Evolutionary conservation across 1,140 invertebrate genomes (phyloP).

Genomic region (Drusus annulatus): DNA sequence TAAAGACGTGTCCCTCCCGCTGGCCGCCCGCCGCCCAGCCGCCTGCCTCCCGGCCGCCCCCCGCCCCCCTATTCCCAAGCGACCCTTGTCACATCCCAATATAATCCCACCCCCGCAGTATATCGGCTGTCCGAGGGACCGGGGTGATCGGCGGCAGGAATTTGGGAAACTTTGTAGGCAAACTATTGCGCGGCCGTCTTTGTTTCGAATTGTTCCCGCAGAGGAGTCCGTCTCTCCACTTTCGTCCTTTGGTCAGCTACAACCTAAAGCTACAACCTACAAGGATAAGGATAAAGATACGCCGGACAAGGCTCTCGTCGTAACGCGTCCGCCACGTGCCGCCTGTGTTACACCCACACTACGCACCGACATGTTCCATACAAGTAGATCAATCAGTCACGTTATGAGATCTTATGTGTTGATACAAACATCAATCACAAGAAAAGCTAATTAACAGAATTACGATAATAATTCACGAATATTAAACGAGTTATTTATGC

Average conservation of each 20-base stretch:
- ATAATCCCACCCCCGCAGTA: conserved; percentile 56
- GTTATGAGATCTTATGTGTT: no score
- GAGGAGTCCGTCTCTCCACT: not conserved
- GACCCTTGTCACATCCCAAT: conserved; percentile 62
- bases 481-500: no score
- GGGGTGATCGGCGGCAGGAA: conserved; percentile 26
- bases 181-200: conserved; percentile 61
- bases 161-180: conserved; percentile 16
- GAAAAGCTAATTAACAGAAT: no score
- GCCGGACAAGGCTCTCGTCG: not conserved
- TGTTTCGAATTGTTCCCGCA: conserved; percentile 61
- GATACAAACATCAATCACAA: no score
- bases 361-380: no score
- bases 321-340: no score
- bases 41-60: conserved; percentile 53
- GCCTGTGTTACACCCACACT: no score
- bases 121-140: conserved; percentile 30
- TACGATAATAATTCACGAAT: no score
- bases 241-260: not conserved
- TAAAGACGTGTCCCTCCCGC: conserved; percentile 54
- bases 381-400: no score
- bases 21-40: conserved; percentile 54
- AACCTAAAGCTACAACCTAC: no score
- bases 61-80: conserved; percentile 52
- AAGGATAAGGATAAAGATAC: no score